Base-by-base conservation (phyloP, 1,140 invertebrate species). In the Dinoponera quadriceps region DNA sequence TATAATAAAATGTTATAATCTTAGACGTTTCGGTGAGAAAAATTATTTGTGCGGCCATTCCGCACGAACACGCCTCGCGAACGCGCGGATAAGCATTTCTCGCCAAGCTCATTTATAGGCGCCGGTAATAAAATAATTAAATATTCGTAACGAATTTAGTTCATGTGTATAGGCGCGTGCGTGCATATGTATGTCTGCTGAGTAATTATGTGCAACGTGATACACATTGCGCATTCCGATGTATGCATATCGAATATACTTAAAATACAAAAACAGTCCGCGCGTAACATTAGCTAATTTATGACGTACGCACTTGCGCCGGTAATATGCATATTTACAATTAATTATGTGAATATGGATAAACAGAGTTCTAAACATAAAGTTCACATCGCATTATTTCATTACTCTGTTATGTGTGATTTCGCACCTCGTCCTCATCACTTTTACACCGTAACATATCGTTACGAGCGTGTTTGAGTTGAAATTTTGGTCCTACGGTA, bases 231-330 rank as follows among this genome's bases (percentile, higher is more conserved):
- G 38, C 27, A n/a, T 3, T 78, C 14, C 63, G 16, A 68, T 49
- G 38, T 11, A 22, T 48, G 48, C 44, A 62, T 38, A 29, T 29
- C 51, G 18, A 18, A 63, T 38, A 63, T 49, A 71, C 16, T 11
- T 2, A 29, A 59, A 55, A 62, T 69, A 73, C 20, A 72, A 63
- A 38, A 83, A 55, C 38, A 38, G 38, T 20, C n/a, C 18, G 22
- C 0, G n/a, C 49, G 27, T 44, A 66, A 66, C 60, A 51, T 69
- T 55, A 78, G 65, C 82, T 87, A 85, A 85, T 87, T 83, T 85
- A 73, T 72, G 51, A 60, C 44, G 14, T 22, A 71, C 22, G 25
- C 13, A 73, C 54, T 29, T 54, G 16, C 66, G 29, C 29, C 11
- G 20, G 22, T 69, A 80, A 80, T 57, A 71, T 69, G 65, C 13